phyloP scores from a whole-genome alignment of 2,888 invertebrate species.

The Cryptocephalus primarius region DNA sequence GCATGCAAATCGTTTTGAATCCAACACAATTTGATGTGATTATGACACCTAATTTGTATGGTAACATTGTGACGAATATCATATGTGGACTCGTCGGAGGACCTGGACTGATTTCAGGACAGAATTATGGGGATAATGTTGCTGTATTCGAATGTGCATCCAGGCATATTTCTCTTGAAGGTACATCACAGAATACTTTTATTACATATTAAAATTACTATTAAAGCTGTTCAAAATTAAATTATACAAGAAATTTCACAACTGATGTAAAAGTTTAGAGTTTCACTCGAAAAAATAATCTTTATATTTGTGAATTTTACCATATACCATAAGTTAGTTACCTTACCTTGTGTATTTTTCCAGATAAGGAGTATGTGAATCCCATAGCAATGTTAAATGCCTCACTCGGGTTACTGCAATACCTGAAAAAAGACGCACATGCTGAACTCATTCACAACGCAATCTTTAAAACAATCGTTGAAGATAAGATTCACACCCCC shows the following conservation, averaged over 20 bases:
- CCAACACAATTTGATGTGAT: slow-evolving; percentile 29
- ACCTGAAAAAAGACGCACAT: slow-evolving; percentile 15
- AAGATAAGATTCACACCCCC: slow-evolving; percentile 20
- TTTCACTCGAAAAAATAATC: too few relatives aligned
- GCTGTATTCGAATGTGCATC: slow-evolving; percentile 30
- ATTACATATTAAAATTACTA: background rate
- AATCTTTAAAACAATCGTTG: slow-evolving; percentile 17
- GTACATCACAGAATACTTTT: slow-evolving; percentile 3
- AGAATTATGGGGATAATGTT: slow-evolving; percentile 24
- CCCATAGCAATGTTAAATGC: slow-evolving; percentile 94
- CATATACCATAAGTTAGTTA: too few relatives aligned
- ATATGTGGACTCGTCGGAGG: slow-evolving; percentile 29
- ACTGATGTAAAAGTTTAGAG: too few relatives aligned
- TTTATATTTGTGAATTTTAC: too few relatives aligned
- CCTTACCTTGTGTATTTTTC: slow-evolving; percentile 37
- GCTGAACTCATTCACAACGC: slow-evolving; percentile 18
- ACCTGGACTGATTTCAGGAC: slow-evolving; percentile 24
- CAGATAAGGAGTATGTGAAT: slow-evolving; percentile 90
- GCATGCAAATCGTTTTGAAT: slow-evolving; percentile 25
- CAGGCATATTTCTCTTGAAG: slow-evolving; percentile 15
- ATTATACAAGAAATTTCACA: background rate
- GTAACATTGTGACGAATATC: slow-evolving; percentile 26
- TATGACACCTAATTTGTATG: slow-evolving; percentile 30
- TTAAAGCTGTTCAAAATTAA: background rate
- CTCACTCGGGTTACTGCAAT: slow-evolving; percentile 18